These are phyloP conservation scores for Chorisops tibialis DNA, from an alignment of 2,888 invertebrate species.

Conservation along the genomic window DNA sequence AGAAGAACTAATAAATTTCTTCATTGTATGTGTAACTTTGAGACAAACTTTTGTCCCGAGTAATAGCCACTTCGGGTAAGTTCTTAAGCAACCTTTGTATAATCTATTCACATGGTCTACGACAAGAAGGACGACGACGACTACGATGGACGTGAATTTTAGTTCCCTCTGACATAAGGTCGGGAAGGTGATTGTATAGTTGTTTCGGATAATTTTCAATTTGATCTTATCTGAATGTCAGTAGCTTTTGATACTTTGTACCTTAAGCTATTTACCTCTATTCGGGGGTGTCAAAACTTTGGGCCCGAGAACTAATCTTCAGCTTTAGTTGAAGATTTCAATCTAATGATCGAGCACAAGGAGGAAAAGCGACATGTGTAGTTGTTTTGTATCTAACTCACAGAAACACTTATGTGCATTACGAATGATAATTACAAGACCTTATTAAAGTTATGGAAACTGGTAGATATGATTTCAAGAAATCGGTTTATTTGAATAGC, in stretches of 20 bases:
- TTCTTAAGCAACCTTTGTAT: conserved; percentile 25
- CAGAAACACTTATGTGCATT: no score
- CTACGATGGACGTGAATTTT: not conserved
- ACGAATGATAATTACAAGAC: no score
- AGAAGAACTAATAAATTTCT: conserved; percentile 29
- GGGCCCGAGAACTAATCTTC: not conserved
- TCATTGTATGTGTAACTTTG: conserved; percentile 24
- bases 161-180: conserved; percentile 10
- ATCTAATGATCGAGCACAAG: no score
- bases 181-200: conserved; percentile 17
- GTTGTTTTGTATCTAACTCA: no score
- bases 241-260: conserved; percentile 26
- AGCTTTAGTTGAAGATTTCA: not conserved
- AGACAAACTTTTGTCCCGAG: conserved; percentile 14
- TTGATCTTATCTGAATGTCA: conserved; percentile 29
- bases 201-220: conserved; percentile 27
- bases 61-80: conserved; percentile 19
- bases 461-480: no score
- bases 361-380: no score
- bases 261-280: conserved; percentile 13
- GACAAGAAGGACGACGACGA: not conserved
- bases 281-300: no score
- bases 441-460: no score
- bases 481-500: no score
- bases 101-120: no score